phyloP scores from a whole-genome alignment of 2,797 vertebrate species.

The Aselliscus stoliczkanus region DNA sequence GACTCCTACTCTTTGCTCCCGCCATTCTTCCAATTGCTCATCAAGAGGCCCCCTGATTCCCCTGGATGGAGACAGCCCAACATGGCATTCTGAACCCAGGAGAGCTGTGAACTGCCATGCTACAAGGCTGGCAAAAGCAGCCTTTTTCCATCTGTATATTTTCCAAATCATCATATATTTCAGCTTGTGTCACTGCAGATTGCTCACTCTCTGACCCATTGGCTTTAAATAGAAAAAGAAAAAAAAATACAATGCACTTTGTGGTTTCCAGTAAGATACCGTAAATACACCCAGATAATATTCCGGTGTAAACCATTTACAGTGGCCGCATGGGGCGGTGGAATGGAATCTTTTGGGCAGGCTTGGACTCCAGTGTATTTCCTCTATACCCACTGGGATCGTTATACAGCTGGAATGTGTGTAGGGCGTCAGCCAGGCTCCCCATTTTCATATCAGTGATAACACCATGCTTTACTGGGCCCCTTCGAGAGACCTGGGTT shows the following conservation, averaged over 20 bases:
- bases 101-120: constrained; percentile 55
- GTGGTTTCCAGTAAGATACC: constrained; percentile 83
- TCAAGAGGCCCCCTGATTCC: not conserved
- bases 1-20: not conserved
- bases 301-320: constrained; percentile 73
- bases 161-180: constrained; percentile 80
- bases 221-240: constrained; percentile 83
- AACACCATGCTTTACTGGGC: not conserved
- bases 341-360: constrained; percentile 68
- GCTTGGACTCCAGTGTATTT: constrained; percentile 52
- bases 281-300: constrained; percentile 80
- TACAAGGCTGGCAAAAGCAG: constrained; percentile 73
- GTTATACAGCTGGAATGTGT: not conserved
- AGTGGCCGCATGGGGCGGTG: constrained; percentile 51
- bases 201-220: constrained; percentile 80
- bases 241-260: constrained; percentile 77
- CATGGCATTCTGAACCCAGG: constrained; percentile 66
- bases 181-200: constrained; percentile 77
- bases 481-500: not conserved
- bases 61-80: constrained; percentile 15
- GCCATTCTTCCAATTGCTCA: not conserved
- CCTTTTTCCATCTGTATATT: constrained; percentile 81
- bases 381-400: constrained; percentile 43
- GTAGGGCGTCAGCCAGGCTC: constrained; percentile 12
- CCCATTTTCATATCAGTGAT: not conserved